Percentiles rank a stretch among this genome's conserved stretches.
Evolutionary conservation across 2,797 vertebrate genomes (phyloP).

Genomic region (Pterois miles): DNA sequence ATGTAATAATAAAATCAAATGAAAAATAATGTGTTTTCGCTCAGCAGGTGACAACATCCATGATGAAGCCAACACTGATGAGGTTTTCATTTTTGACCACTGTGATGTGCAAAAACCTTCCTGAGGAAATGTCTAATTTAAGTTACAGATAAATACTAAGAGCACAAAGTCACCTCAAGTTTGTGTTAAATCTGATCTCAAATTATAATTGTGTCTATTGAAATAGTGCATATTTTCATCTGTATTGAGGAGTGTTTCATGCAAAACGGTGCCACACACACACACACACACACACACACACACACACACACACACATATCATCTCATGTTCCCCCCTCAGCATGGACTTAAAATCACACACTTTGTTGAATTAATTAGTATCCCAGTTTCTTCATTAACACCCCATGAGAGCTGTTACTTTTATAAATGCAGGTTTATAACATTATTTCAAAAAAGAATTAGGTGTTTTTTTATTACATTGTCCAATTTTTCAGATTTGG

Average conservation of each 20-base stretch:
- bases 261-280: not conserved
- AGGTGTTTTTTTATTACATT: not conserved
- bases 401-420: not conserved
- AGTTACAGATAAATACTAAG: not conserved
- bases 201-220: not conserved
- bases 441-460: not conserved
- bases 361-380: conserved; percentile 14
- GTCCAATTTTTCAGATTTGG: not conserved
- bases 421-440: not conserved
- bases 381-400: conserved; percentile 9
- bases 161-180: not conserved
- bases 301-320: too few relatives aligned
- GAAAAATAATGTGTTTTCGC: not conserved
- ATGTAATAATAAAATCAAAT: not conserved
- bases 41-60: not conserved
- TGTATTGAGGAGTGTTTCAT: not conserved
- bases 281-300: too few relatives aligned
- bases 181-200: not conserved
- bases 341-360: not conserved
- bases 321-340: not conserved
- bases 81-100: not conserved
- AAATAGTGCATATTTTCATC: not conserved
- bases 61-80: not conserved
- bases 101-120: not conserved
- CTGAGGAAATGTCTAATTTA: not conserved